phyloP scores from a whole-genome alignment of 2,113 vertebrate genomes.

The Platanista minor region DNA sequence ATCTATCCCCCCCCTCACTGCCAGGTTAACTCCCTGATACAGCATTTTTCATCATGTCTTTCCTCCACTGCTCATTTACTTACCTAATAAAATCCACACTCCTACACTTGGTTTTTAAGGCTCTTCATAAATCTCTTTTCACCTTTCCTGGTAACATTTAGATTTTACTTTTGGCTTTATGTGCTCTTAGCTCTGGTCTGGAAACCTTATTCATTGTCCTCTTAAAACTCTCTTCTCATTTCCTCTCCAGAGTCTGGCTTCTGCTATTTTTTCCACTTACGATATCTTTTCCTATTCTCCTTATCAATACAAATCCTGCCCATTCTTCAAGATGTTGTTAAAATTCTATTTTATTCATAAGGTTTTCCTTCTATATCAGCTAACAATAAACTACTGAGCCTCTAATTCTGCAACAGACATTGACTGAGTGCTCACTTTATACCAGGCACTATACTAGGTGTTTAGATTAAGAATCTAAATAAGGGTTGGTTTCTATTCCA shows the following conservation, averaged over 20 bases:
- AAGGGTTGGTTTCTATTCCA: neutral
- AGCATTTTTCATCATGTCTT: conserved; percentile 13
- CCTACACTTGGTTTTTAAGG: conserved; percentile 22
- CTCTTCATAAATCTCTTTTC: conserved; percentile 58
- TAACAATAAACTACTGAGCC: neutral
- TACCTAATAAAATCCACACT: conserved; percentile 60
- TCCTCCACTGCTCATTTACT: conserved; percentile 44
- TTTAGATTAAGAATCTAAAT: neutral
- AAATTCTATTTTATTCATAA: neutral
- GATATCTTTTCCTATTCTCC: neutral
- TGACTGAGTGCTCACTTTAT: neutral
- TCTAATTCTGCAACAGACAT: neutral
- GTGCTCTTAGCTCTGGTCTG: neutral
- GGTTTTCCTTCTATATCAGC: neutral
- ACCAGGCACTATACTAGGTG: neutral
- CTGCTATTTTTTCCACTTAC: neutral
- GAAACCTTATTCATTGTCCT: neutral
- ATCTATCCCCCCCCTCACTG: neutral
- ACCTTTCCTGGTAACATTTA: conserved; percentile 38
- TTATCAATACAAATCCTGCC: neutral
- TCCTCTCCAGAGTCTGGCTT: neutral
- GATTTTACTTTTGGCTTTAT: neutral
- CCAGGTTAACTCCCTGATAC: neutral
- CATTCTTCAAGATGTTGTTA: conserved; percentile 1
- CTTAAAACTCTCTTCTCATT: neutral